Evolutionary conservation across 2,888 invertebrate species (phyloP).

Genomic region (Nomada ruficornis): DNA sequence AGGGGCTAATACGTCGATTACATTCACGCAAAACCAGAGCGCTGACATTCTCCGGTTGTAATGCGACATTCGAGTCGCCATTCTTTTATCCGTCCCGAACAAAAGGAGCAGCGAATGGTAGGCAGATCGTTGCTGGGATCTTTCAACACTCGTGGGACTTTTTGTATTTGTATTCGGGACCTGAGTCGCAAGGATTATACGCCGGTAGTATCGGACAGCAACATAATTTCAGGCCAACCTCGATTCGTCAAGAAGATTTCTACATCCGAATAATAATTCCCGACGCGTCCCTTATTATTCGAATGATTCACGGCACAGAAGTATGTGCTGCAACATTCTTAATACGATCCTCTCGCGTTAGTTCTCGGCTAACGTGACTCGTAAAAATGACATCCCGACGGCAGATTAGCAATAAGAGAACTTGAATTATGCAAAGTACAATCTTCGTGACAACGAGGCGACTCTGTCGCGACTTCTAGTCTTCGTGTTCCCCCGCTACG

Average conservation of each 20-base stretch:
- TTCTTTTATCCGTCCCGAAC: neutral
- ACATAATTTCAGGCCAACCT: no score
- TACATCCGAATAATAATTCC: no score
- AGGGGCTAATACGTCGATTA: slow-evolving; percentile 59
- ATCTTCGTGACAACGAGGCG: neutral
- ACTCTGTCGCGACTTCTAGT: slow-evolving; percentile 7
- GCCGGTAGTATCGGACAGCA: no score
- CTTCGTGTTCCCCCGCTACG: neutral
- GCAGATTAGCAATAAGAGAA: neutral
- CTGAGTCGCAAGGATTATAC: no score
- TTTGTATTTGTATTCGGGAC: no score
- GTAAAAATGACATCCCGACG: no score
- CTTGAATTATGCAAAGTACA: neutral
- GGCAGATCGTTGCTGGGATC: neutral
- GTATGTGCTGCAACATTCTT: no score
- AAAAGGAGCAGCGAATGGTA: neutral
- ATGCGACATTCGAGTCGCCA: slow-evolving; percentile 8
- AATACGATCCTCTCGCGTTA: no score
- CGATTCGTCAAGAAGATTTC: no score
- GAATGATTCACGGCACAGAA: no score
- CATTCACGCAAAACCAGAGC: slow-evolving; percentile 27
- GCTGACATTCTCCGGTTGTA: slow-evolving; percentile 16
- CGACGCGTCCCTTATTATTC: no score
- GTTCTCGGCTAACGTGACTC: no score
- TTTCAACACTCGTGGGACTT: neutral